Base-by-base conservation (phyloP, 2,113 vertebrate genomes). In the Acrocephalus kingi region DNA sequence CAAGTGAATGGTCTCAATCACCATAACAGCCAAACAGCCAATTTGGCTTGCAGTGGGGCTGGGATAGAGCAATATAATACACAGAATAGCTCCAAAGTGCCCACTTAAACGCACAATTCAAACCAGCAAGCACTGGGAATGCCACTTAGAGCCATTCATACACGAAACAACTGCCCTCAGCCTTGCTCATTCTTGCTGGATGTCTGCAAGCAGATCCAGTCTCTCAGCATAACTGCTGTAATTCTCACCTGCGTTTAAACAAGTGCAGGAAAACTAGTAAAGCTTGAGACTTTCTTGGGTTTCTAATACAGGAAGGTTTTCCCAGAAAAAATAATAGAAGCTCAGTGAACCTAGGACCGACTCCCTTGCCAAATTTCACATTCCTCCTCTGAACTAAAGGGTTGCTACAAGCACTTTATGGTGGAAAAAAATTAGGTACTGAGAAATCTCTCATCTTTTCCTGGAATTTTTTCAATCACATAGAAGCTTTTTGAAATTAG, bases 131-230 rank as follows among this genome's bases (percentile, higher is more conserved):
- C 2, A 0, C 59, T 62, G 64, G 39, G 20, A 62, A 37, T 14
- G 43, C 15, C 39, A 46, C 31, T 41, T 5, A 1, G 56, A 22
- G 13, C 28, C 5, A 0, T 74, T 71, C 0, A 0, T 31, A 24
- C 6, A 15, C 6, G 2, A 43, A 37, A 63, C 27, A 37, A n/a
- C 18, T 18, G 3, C 5, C 23, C 23, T 20, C 35, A 68, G 58
- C 48, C 39, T 68, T 63, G 13, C 25, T 15, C 30, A 33, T 72
- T 15, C n/a, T 72, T 61, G n/a, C 15, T 68, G 45, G 31, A 23
- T 54, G 16, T 35, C 77, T 62, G 20, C 58, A 41, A 43, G 46
- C 23, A 85, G 56, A 45, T 56, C 23, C 25, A 68, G 33, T 24
- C 46, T 75, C 41, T 45, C 19, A 3, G 56, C 3, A 1, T 43